A percentile compares a stretch with the other conserved stretches of the same genome.
Evolutionary conservation across 2,797 vertebrate genomes (phyloP).

Genomic region (Crax fasciolata): DNA sequence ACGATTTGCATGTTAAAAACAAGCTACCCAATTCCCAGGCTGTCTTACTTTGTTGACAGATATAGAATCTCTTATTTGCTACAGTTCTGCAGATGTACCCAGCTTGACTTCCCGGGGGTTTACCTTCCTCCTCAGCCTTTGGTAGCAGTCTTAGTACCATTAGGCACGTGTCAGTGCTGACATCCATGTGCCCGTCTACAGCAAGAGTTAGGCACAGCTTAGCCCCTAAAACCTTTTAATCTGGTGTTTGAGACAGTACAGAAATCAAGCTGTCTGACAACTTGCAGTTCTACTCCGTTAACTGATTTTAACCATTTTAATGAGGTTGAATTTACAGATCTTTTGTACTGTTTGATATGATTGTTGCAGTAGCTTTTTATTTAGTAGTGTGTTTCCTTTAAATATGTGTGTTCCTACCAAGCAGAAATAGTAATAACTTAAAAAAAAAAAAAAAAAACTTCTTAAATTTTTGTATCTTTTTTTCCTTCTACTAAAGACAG

Average conservation of each 20-base stretch:
- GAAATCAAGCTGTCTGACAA: neutral
- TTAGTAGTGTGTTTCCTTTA: neutral
- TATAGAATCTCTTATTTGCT: neutral
- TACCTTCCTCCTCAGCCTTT: neutral
- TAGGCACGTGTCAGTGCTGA: neutral
- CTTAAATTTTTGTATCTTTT: neutral
- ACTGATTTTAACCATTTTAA: neutral
- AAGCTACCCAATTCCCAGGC: constrained; percentile 37
- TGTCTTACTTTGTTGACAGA: neutral
- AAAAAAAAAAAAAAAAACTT: neutral
- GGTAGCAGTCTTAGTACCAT: neutral
- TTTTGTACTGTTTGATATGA: neutral
- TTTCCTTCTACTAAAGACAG: neutral
- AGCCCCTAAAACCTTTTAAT: neutral
- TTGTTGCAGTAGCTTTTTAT: constrained; percentile 3
- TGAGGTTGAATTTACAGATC: neutral
- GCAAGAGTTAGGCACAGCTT: neutral
- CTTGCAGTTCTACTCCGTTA: constrained; percentile 21
- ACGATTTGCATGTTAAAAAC: constrained; percentile 38
- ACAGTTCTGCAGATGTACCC: neutral
- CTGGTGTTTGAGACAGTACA: neutral
- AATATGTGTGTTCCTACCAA: neutral
- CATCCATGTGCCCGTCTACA: neutral
- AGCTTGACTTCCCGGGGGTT: neutral
- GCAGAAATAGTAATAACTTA: neutral